Percentiles rank a stretch among this genome's conserved stretches.
These are phyloP conservation scores for Arnoldichthys spilopterus DNA, from an alignment of 2,797 vertebrate species.

Conservation along the genomic window DNA sequence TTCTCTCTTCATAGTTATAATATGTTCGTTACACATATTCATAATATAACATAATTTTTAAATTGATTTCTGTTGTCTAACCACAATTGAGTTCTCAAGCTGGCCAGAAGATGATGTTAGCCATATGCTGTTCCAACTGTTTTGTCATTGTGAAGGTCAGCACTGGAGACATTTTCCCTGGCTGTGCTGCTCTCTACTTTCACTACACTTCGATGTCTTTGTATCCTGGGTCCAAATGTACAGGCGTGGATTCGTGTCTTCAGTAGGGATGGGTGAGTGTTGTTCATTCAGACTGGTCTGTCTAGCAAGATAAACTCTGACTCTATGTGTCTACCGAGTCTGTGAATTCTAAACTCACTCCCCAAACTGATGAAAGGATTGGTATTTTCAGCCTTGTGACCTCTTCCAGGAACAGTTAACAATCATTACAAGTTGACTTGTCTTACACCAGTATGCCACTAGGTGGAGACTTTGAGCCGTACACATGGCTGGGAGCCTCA, in stretches of 20 bases:
- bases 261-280: slow-evolving; percentile 90
- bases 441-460: slow-evolving; percentile 33
- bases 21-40: background rate
- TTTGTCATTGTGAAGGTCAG: slow-evolving; percentile 74
- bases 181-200: slow-evolving; percentile 89
- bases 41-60: too few species aligned
- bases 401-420: background rate
- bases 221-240: slow-evolving; percentile 91
- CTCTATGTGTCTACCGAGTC: too few species aligned
- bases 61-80: background rate
- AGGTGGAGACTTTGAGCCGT: slow-evolving; percentile 43
- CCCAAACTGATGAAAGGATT: background rate
- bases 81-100: background rate
- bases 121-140: background rate
- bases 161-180: slow-evolving; percentile 91
- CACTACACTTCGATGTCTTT: slow-evolving; percentile 92
- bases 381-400: background rate
- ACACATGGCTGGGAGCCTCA: background rate
- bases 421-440: background rate
- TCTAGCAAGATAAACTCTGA: background rate
- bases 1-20: too few species aligned
- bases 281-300: background rate
- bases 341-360: too few species aligned
- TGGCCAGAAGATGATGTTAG: background rate
- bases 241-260: slow-evolving; percentile 95